These are phyloP conservation scores for Ceratina japonica DNA, from an alignment of 1,140 invertebrate species.

Conservation along the genomic window DNA sequence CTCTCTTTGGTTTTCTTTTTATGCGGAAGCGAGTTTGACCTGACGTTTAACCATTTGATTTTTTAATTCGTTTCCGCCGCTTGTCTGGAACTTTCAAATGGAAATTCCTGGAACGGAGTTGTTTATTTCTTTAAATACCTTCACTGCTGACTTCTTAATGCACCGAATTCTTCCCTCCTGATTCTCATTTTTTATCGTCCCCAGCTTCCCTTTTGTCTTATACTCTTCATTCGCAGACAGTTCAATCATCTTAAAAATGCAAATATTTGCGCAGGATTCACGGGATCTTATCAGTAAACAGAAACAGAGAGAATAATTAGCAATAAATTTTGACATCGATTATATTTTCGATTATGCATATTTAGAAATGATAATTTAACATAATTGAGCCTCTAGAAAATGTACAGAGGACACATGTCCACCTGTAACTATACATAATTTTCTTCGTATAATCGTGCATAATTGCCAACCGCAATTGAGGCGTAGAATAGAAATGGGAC, in stretches of 20 bases:
- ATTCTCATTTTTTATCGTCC: not conserved
- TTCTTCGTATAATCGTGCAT: not conserved
- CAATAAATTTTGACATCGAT: too few species aligned
- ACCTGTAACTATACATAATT: not conserved
- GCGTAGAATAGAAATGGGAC: slow-evolving; percentile 8
- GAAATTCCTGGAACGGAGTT: not conserved
- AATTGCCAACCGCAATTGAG: slow-evolving; percentile 4
- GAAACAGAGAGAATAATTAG: too few species aligned
- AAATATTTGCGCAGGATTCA: too few species aligned
- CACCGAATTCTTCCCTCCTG: not conserved
- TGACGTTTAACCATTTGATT: slow-evolving; percentile 1
- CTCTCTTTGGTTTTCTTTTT: too few species aligned
- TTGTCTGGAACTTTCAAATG: not conserved
- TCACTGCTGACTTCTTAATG: not conserved
- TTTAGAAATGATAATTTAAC: not conserved
- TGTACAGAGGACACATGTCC: not conserved
- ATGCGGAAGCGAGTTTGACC: not conserved
- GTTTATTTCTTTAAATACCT: not conserved
- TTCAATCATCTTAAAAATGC: too few species aligned
- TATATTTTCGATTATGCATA: too few species aligned
- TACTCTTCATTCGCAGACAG: too few species aligned
- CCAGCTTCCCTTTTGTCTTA: not conserved
- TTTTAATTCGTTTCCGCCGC: not conserved
- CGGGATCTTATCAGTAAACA: too few species aligned
- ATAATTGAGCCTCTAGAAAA: not conserved